Conservation (phyloP, 2,113 vertebrate species). For the Polypterus senegalus region DNA sequence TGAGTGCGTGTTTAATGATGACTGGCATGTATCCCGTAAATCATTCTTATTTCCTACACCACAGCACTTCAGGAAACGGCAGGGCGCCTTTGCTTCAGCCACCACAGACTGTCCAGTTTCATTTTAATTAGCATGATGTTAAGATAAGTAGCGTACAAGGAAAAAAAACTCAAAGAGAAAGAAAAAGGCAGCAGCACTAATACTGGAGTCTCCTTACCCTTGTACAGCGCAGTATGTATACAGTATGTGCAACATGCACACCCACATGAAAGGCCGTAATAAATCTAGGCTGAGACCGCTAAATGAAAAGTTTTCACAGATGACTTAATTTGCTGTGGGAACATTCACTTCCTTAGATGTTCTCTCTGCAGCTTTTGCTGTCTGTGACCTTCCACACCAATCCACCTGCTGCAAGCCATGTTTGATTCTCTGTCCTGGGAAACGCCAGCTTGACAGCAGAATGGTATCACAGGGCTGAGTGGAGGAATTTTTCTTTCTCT, state of each 20-base stretch:
- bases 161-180: background rate
- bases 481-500: conserved; percentile 80
- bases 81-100: conserved; percentile 11
- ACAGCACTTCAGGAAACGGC: background rate
- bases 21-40: no score
- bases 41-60: no score
- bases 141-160: conserved; percentile 25
- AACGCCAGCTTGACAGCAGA: conserved; percentile 58
- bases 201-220: background rate
- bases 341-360: conserved; percentile 40
- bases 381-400: conserved; percentile 57
- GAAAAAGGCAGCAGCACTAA: conserved; percentile 10
- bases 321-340: conserved; percentile 68
- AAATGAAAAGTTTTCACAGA: conserved; percentile 48
- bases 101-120: conserved; percentile 8
- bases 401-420: conserved; percentile 79
- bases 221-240: background rate
- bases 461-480: conserved; percentile 62
- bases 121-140: conserved; percentile 30
- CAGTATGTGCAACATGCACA: background rate
- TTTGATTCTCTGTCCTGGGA: conserved; percentile 65
- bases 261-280: conserved; percentile 10
- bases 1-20: no score
- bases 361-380: conserved; percentile 39
- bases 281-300: conserved; percentile 24